These are phyloP conservation scores for Python bivittatus DNA, from an alignment of 2,113 vertebrate genomes.

Conservation along the genomic window DNA sequence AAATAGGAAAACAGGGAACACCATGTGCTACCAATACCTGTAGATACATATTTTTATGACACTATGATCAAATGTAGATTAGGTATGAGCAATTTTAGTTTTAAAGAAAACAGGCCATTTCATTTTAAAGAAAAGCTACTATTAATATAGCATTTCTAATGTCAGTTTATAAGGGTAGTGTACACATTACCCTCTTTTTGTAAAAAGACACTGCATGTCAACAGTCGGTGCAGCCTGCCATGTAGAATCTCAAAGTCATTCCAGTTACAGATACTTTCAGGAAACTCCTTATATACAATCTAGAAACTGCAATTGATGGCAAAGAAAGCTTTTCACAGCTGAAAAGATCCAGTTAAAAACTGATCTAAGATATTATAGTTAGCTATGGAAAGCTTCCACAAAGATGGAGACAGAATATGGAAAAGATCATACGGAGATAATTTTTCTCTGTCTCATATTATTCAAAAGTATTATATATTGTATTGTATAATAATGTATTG, in stretches of 20 bases:
- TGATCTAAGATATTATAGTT: not conserved
- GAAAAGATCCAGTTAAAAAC: not conserved
- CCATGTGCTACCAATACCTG: not conserved
- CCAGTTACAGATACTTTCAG: not conserved
- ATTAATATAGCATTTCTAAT: not conserved
- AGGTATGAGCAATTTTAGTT: not conserved
- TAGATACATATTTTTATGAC: not conserved
- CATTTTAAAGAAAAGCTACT: not conserved
- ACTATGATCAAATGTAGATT: not conserved
- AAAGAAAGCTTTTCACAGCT: not conserved
- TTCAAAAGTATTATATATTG: not conserved
- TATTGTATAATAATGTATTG: too few species aligned
- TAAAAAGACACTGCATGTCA: not conserved
- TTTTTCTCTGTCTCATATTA: not conserved
- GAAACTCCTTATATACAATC: not conserved
- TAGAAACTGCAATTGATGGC: not conserved
- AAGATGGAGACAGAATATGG: not conserved
- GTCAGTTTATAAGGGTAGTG: not conserved
- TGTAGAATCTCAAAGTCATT: not conserved
- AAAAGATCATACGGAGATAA: not conserved
- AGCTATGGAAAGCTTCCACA: not conserved
- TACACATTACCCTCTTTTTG: not conserved
- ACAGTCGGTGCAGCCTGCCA: not conserved
- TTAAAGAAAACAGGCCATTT: too few species aligned
- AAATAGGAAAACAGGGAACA: too few species aligned